Conservation (phyloP, 1,140 invertebrate genomes). For the Pachypeltis micranthus region DNA sequence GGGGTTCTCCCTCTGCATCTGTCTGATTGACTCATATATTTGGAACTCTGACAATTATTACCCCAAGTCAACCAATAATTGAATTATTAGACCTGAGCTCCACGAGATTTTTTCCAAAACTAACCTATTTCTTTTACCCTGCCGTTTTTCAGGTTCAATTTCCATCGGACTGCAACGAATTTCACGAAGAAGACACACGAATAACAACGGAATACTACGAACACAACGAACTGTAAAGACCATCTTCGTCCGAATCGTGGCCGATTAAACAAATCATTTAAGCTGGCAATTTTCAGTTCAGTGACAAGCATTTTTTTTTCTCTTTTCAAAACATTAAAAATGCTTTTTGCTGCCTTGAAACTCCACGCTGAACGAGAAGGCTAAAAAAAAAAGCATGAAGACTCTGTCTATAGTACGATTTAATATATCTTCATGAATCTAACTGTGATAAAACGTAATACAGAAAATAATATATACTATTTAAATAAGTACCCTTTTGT, state of each 20-base stretch:
- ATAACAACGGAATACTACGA: constrained; percentile 60
- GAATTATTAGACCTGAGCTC: too few relatives aligned
- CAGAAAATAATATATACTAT: background rate
- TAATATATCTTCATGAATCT: background rate
- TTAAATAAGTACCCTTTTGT: background rate
- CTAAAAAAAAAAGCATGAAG: too few relatives aligned
- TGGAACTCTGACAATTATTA: too few relatives aligned
- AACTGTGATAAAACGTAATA: background rate
- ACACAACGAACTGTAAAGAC: constrained; percentile 60
- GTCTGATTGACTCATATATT: too few relatives aligned
- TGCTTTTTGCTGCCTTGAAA: background rate
- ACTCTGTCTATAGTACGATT: background rate
- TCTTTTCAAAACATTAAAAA: background rate
- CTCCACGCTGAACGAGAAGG: too few relatives aligned
- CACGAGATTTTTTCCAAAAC: too few relatives aligned
- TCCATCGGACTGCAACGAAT: constrained; percentile 55
- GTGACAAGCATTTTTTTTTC: background rate
- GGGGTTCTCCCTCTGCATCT: too few relatives aligned
- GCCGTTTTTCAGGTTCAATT: constrained; percentile 54
- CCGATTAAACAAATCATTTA: background rate
- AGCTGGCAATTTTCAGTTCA: background rate
- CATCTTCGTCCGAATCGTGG: background rate
- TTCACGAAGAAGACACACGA: constrained; percentile 65
- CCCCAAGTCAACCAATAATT: too few relatives aligned
- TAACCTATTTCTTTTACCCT: too few relatives aligned